Conservation (phyloP, 2,797 vertebrate species). For the Perdix hodgsoniae region DNA sequence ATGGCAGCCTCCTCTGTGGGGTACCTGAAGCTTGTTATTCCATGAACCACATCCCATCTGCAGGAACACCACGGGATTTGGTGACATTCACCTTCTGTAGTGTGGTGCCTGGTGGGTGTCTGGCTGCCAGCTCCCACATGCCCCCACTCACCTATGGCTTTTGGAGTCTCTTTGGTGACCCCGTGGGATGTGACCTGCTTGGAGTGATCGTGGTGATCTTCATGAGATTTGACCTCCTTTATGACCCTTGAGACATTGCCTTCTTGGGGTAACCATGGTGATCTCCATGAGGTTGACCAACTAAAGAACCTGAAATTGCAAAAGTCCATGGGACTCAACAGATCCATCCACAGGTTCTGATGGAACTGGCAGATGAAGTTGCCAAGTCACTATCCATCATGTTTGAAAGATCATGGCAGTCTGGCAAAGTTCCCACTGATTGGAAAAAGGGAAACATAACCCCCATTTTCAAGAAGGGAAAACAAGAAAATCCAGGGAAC, state of each 20-base stretch:
- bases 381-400: too few relatives aligned
- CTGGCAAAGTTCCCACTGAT: too few relatives aligned
- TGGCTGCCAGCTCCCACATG: background rate
- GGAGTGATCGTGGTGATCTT: background rate
- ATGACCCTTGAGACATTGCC: background rate
- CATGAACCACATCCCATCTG: fast-evolving
- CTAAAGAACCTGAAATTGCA: too few relatives aligned
- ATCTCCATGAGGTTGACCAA: too few relatives aligned
- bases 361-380: too few relatives aligned
- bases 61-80: fast-evolving
- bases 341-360: too few relatives aligned
- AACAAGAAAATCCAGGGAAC: too few relatives aligned
- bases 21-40: background rate
- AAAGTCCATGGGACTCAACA: too few relatives aligned
- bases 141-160: background rate
- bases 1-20: background rate
- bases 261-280: too few relatives aligned
- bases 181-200: background rate
- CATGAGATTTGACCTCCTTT: background rate
- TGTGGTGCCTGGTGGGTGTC: background rate
- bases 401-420: too few relatives aligned
- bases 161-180: background rate
- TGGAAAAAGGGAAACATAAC: too few relatives aligned
- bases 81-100: background rate
- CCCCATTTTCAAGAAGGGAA: too few relatives aligned